Conservation (phyloP, 1,140 invertebrate species). For the Drosophila pandora region DNA sequence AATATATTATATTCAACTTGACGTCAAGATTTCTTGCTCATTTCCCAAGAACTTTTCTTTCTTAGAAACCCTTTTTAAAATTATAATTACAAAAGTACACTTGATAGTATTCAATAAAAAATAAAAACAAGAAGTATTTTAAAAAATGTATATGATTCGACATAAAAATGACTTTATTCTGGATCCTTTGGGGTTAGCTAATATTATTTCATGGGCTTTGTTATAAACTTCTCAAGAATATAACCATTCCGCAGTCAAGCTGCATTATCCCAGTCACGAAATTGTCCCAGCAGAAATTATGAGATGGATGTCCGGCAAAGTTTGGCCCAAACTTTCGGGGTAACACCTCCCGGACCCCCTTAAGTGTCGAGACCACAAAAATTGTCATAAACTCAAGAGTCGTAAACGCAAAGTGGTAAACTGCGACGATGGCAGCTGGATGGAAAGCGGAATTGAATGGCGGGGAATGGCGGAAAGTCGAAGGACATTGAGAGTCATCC, state of each 20-base stretch:
- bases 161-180: neutral
- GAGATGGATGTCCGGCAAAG: conserved; percentile 21
- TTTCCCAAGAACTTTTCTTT: neutral
- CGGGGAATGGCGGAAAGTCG: neutral
- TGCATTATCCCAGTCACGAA: conserved; percentile 21
- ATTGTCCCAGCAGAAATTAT: conserved; percentile 34
- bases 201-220: conserved; percentile 1
- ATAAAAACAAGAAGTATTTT: neutral
- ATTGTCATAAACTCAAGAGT: conserved; percentile 59
- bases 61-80: too few relatives aligned
- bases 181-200: neutral
- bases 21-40: neutral
- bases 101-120: neutral
- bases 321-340: conserved; percentile 1
- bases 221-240: neutral
- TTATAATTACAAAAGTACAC: neutral
- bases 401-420: conserved; percentile 36
- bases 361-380: conserved; percentile 59
- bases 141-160: too few relatives aligned
- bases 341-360: conserved; percentile 16
- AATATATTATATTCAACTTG: neutral
- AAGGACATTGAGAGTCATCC: conserved; percentile 12
- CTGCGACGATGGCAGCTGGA: conserved; percentile 2
- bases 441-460: conserved; percentile 13
- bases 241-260: conserved; percentile 10